A percentile compares a stretch with the other conserved stretches of the same genome.
Conservation (phyloP, 1,140 invertebrate species). For the Plodia interpunctella region DNA sequence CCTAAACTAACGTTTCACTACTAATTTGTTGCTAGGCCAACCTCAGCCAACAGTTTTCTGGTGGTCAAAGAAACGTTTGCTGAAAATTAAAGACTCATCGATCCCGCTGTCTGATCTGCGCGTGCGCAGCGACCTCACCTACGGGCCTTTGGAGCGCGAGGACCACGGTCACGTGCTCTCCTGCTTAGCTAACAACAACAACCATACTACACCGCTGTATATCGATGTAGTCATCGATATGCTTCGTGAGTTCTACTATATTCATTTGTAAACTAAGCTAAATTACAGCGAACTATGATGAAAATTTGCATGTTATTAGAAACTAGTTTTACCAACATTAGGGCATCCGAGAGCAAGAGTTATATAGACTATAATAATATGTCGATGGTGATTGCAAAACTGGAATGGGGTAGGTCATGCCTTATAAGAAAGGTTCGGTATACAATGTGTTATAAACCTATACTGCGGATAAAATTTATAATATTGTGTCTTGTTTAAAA, state of each 20-base stretch:
- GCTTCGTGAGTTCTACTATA: conserved; percentile 48
- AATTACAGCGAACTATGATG: too few relatives aligned
- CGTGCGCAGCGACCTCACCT: conserved; percentile 52
- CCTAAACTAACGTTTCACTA: neutral
- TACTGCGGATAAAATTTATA: too few relatives aligned
- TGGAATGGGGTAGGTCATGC: too few relatives aligned
- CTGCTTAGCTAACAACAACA: conserved; percentile 57
- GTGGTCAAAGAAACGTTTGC: conserved; percentile 42
- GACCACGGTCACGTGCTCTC: conserved; percentile 57
- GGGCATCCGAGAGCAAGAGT: too few relatives aligned
- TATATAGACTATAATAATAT: too few relatives aligned
- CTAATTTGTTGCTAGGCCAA: conserved; percentile 36
- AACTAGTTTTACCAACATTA: too few relatives aligned
- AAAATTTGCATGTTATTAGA: too few relatives aligned
- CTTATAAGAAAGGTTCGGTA: too few relatives aligned
- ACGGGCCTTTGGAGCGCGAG: conserved; percentile 50
- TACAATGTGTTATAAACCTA: too few relatives aligned
- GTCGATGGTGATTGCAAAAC: too few relatives aligned
- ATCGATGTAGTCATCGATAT: conserved; percentile 62
- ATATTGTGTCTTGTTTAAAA: neutral
- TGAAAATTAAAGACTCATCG: conserved; percentile 51
- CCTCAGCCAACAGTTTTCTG: conserved; percentile 50
- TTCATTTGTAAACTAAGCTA: neutral
- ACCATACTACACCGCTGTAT: conserved; percentile 43
- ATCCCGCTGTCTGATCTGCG: conserved; percentile 57